A percentile compares a stretch with the other conserved stretches of the same genome.
These are phyloP conservation scores for Calephelis perditalis DNA, from an alignment of 2,888 invertebrate species.

Conservation along the genomic window DNA sequence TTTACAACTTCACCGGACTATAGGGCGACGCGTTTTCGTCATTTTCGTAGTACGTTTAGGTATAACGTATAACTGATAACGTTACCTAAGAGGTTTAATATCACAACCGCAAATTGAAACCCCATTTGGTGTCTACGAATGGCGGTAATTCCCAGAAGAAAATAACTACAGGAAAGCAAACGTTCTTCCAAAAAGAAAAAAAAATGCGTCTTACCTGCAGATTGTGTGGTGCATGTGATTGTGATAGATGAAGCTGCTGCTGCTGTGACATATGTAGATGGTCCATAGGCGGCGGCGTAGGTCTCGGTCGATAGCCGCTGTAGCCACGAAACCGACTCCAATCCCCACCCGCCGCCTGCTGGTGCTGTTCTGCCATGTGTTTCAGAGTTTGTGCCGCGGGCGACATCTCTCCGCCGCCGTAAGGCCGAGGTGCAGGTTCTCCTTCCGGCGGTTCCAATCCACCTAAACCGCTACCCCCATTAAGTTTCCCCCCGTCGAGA, in stretches of 20 bases:
- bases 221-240: constrained; percentile 82
- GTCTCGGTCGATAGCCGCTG: constrained; percentile 69
- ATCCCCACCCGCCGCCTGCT: constrained; percentile 83
- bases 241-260: constrained; percentile 91
- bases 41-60: too few relatives aligned
- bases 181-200: background rate
- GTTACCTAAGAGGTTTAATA: too few relatives aligned
- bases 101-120: too few relatives aligned
- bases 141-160: too few relatives aligned
- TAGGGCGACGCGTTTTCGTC: too few relatives aligned
- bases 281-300: constrained; percentile 57
- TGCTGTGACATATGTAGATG: constrained; percentile 91
- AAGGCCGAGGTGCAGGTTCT: constrained; percentile 63
- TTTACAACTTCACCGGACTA: too few relatives aligned
- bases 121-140: too few relatives aligned
- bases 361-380: constrained; percentile 98
- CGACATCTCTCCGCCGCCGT: constrained; percentile 84
- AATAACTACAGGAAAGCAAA: too few relatives aligned
- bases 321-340: constrained; percentile 75
- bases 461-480: constrained; percentile 48
- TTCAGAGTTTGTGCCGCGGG: constrained; percentile 97
- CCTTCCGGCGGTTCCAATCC: constrained; percentile 68
- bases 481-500: constrained; percentile 61
- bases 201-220: constrained; percentile 81
- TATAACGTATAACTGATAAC: too few relatives aligned